These are phyloP conservation scores for Anseranas semipalmata DNA, from an alignment of 2,113 vertebrate genomes.

Conservation along the genomic window DNA sequence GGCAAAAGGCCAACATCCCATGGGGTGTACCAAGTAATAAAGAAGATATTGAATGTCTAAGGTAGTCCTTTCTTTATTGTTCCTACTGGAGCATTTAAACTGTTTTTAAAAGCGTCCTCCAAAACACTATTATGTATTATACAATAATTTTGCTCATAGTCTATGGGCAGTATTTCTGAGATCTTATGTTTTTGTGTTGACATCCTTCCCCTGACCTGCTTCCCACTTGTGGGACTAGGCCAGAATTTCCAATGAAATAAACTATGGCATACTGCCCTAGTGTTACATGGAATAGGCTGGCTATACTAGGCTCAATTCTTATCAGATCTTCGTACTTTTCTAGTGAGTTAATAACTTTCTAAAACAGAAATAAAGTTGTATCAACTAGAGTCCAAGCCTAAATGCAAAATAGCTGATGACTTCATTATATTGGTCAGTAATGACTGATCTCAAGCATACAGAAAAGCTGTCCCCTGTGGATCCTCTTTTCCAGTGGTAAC, in stretches of 20 bases:
- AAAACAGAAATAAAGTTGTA: background rate
- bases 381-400: background rate
- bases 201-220: background rate
- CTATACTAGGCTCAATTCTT: background rate
- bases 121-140: background rate
- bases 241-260: background rate
- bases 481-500: background rate
- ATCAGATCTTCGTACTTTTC: constrained; percentile 28
- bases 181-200: background rate
- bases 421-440: background rate
- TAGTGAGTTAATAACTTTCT: background rate
- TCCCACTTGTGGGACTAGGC: background rate
- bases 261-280: background rate
- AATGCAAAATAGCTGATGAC: background rate
- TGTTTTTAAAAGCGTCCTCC: background rate
- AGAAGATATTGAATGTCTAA: background rate
- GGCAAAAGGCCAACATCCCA: background rate
- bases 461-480: background rate
- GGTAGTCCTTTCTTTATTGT: background rate
- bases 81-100: background rate
- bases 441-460: background rate
- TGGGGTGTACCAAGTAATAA: background rate
- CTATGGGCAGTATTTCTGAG: background rate
- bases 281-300: background rate
- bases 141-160: background rate